Base-by-base conservation (phyloP, 1,140 invertebrate genomes). In the Zaprionus lachaisei region DNA sequence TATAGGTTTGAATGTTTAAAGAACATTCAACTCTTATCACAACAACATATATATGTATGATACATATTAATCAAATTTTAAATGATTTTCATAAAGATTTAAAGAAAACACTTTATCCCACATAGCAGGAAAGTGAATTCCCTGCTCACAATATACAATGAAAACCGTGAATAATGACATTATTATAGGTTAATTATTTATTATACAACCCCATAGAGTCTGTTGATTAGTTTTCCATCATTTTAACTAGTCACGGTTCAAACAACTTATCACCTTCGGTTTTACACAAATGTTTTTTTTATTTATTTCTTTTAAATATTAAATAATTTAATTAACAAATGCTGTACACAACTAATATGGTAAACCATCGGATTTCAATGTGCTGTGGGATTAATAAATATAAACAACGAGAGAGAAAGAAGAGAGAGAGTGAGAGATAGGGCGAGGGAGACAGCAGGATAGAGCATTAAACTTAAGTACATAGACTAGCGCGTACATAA, bases 251-350 rank as follows among this genome's bases (percentile, higher is more conserved):
- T 26, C 22, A 31, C 7, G 2, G 26, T 56, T 15, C 20, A 4
- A 54, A 11, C 5, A 5, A 54, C 49, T 54, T 22, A 4, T 24
- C 49, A 15, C 11, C 11, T 5, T 63, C 15, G 38, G 5, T 57
- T 65, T 41, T 15, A 66, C 20, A 55, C 20, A 77, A 24, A 57
- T 66, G 15, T 55, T 77, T 26, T 77, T 26, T 73, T 47, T 47
- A 47, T 47, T 47, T 41, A 49, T 73, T 65, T 47, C 2, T 24
- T 24, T 51, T 51, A 51, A 76, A 68, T 60, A 82, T 78, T 81
- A 90, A 90, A 85, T 90, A 82, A 90, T 80, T 82, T 90, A 90
- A 69, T 66, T 76, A 90, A 90, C 84, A 82, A 82, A 70, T 70
- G 83, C 72, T 73, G 51, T 77, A 71, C 72, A 71, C 24, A 75